Conservation (phyloP, 2,797 vertebrate species). For the Myotis planiceps region DNA sequence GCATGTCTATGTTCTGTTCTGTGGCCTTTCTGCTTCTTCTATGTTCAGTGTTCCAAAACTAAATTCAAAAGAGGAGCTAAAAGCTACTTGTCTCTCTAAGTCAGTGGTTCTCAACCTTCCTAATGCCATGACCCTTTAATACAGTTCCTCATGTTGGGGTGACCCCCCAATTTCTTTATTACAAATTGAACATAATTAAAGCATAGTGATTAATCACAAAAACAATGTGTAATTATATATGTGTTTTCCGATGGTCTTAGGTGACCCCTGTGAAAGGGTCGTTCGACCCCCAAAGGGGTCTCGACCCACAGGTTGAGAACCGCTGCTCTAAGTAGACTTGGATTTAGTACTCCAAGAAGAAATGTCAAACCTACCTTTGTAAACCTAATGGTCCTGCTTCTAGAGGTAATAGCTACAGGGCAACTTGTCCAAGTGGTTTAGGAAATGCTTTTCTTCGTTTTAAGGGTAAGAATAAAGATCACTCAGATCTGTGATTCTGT, state of each 20-base stretch:
- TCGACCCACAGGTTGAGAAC: no score
- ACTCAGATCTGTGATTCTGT: constrained; percentile 23
- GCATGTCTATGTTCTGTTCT: background rate
- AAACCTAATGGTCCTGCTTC: background rate
- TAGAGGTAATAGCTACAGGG: background rate
- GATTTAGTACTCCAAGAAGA: constrained; percentile 3
- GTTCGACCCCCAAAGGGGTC: no score
- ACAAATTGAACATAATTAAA: no score
- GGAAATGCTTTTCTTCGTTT: constrained; percentile 47
- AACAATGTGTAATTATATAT: no score
- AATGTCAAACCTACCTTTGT: background rate
- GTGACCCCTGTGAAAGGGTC: no score
- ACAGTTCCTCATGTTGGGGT: no score
- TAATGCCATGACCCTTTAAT: no score
- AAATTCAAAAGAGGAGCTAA: background rate
- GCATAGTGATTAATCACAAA: no score
- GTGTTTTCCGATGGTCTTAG: no score
- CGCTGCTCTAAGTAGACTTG: background rate
- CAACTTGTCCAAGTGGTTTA: background rate
- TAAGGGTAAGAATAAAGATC: constrained; percentile 50
- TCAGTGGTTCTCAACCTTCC: no score
- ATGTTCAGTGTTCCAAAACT: background rate
- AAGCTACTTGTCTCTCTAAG: background rate
- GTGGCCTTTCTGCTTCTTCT: constrained; percentile 13
- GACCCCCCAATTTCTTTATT: no score